Percentiles rank a stretch among this genome's conserved stretches.
Evolutionary conservation across 2,888 invertebrate genomes (phyloP).

Genomic region (Ochropleura plecta): DNA sequence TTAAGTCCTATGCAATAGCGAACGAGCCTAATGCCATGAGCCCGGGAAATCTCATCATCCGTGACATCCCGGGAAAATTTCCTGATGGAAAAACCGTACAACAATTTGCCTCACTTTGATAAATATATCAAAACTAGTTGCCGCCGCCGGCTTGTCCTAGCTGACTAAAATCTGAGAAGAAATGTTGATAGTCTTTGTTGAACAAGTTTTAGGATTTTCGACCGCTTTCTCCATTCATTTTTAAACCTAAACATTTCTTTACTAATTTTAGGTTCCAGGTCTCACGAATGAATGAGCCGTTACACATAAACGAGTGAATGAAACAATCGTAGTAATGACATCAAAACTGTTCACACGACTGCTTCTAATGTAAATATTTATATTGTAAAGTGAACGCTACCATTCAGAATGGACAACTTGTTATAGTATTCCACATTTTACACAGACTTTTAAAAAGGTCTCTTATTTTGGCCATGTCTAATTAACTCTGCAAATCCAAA

Average conservation of each 20-base stretch:
- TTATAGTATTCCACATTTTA: neutral
- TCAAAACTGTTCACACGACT: slow-evolving; percentile 35
- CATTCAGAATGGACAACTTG: neutral
- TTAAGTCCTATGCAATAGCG: too few species aligned
- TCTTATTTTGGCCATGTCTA: neutral
- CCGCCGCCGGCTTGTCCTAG: neutral
- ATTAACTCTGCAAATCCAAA: neutral
- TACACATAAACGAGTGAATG: slow-evolving; percentile 9
- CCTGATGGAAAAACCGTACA: too few species aligned
- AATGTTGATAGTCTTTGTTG: neutral
- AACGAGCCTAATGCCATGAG: too few species aligned
- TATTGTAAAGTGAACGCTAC: neutral
- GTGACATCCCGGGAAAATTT: too few species aligned
- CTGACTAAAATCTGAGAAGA: neutral
- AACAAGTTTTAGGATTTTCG: neutral
- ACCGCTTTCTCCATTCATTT: neutral
- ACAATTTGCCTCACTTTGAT: neutral
- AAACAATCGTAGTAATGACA: slow-evolving; percentile 28
- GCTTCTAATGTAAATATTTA: slow-evolving; percentile 40
- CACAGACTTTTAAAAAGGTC: neutral
- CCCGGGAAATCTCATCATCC: too few species aligned
- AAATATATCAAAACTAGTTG: neutral
- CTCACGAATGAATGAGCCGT: slow-evolving; percentile 10
- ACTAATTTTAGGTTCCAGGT: neutral
- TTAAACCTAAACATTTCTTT: too few species aligned